A percentile compares a stretch with the other conserved stretches of the same genome.
Conservation (phyloP, 2,113 vertebrate species). For the Verasper variegatus region DNA sequence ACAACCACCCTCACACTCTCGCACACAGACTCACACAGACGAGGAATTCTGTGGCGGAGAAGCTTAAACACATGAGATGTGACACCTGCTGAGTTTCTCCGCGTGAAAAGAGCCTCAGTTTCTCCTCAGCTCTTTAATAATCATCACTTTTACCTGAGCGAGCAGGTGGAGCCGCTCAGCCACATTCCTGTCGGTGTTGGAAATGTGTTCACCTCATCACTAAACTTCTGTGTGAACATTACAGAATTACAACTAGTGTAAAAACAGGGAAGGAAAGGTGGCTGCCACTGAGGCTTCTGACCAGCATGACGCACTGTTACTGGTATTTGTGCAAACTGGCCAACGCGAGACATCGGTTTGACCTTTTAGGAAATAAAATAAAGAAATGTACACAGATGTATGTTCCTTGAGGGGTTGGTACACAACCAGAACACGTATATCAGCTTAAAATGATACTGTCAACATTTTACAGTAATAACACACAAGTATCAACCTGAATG, state of each 20-base stretch:
- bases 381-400: too few relatives aligned
- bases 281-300: neutral
- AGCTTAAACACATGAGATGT: slow-evolving; percentile 27
- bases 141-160: slow-evolving; percentile 33
- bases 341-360: too few relatives aligned
- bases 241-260: neutral
- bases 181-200: slow-evolving; percentile 17
- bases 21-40: slow-evolving; percentile 20
- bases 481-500: too few relatives aligned
- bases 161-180: slow-evolving; percentile 31
- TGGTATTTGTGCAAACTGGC: too few relatives aligned
- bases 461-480: too few relatives aligned
- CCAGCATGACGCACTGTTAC: neutral
- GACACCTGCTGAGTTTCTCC: slow-evolving; percentile 50
- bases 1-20: slow-evolving; percentile 24
- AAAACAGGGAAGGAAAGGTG: neutral
- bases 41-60: slow-evolving; percentile 25
- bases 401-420: too few relatives aligned
- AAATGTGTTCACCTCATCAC: slow-evolving; percentile 15
- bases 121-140: slow-evolving; percentile 32
- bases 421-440: too few relatives aligned
- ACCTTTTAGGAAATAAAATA: too few relatives aligned
- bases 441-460: too few relatives aligned
- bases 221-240: neutral
- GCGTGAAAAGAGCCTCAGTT: slow-evolving; percentile 31